Evolutionary conservation across 2,888 invertebrate genomes (phyloP).

Genomic region (Coremacera marginata): DNA sequence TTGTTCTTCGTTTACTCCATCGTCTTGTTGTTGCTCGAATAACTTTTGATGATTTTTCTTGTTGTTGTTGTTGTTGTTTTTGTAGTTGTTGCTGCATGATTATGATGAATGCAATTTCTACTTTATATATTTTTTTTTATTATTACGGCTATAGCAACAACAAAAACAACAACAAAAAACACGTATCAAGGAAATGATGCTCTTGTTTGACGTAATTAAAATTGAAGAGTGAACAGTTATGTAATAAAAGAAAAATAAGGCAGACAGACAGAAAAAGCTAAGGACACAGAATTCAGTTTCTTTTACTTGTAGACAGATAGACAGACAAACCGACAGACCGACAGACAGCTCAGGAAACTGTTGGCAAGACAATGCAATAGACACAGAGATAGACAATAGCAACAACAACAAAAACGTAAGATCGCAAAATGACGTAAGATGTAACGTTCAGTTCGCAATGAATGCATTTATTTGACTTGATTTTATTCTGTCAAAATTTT

Average conservation of each 20-base stretch:
- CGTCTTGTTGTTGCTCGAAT: conserved; percentile 3
- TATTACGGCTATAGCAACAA: conserved; percentile 12
- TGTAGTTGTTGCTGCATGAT: conserved; percentile 13
- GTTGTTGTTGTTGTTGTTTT: conserved; percentile 6
- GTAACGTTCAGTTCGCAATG: not conserved
- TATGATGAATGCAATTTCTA: conserved; percentile 37
- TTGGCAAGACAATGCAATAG: not conserved
- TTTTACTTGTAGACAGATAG: not conserved
- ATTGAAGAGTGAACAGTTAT: conserved; percentile 61
- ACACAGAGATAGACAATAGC: not conserved
- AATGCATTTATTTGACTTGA: not conserved
- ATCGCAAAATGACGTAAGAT: not conserved
- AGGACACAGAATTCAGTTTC: not conserved
- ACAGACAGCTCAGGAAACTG: not conserved
- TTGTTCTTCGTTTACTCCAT: not conserved
- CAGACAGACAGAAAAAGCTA: conserved; percentile 10
- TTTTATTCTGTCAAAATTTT: not conserved
- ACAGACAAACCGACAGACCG: not conserved
- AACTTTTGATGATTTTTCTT: conserved; percentile 29
- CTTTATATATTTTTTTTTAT: not conserved
- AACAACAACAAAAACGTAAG: not conserved
- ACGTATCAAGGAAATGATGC: conserved; percentile 29
- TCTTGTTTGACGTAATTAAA: conserved; percentile 63
- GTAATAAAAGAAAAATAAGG: conserved; percentile 25
- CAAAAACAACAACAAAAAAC: not conserved